phyloP scores from a whole-genome alignment of 2,888 invertebrate genomes.

The Brenthis ino region DNA sequence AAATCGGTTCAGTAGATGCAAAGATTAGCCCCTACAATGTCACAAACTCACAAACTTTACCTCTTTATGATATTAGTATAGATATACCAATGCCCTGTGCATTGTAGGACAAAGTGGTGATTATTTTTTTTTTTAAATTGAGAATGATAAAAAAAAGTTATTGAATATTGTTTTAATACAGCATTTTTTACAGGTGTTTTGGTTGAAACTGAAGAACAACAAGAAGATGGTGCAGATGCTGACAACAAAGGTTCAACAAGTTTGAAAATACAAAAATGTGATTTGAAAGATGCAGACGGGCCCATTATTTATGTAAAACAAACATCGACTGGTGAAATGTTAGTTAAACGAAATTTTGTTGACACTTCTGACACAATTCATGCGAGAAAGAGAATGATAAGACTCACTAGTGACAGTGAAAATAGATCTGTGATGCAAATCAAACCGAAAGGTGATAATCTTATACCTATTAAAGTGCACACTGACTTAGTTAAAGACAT shows the following conservation, averaged over 20 bases:
- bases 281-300: constrained; percentile 62
- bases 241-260: constrained; percentile 61
- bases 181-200: constrained; percentile 76
- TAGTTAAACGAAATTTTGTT: constrained; percentile 68
- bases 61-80: too few species aligned
- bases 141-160: background rate
- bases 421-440: constrained; percentile 73
- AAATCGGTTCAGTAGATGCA: too few species aligned
- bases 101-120: too few species aligned
- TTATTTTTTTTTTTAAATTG: too few species aligned
- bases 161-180: background rate
- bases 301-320: constrained; percentile 73
- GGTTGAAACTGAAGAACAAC: constrained; percentile 82
- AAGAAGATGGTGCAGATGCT: constrained; percentile 81
- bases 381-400: constrained; percentile 71
- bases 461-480: constrained; percentile 73
- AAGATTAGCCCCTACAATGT: too few species aligned
- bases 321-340: constrained; percentile 69
- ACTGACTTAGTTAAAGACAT: constrained; percentile 78
- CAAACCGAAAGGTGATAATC: constrained; percentile 62
- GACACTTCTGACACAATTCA: constrained; percentile 71
- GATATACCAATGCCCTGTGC: too few species aligned
- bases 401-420: constrained; percentile 73
- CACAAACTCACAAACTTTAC: too few species aligned
- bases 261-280: constrained; percentile 55